Evolutionary conservation across 2,888 invertebrate genomes (phyloP).

Genomic region (Perizoma affinitatum): DNA sequence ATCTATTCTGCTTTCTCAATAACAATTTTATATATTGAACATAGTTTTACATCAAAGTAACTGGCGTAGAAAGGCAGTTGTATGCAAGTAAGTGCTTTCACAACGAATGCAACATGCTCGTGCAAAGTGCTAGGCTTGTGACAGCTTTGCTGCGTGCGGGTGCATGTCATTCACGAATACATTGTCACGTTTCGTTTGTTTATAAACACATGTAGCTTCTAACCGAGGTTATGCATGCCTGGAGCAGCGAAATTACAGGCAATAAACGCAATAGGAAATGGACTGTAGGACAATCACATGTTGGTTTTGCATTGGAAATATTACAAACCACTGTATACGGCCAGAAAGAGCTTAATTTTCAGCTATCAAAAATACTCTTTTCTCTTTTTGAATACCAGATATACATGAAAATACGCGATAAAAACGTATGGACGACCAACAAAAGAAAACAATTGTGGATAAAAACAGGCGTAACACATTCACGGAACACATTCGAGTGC

Average conservation of each 20-base stretch:
- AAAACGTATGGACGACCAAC: no score
- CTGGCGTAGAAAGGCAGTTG: conserved; percentile 26
- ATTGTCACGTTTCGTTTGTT: conserved; percentile 62
- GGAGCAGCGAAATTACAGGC: conserved; percentile 31
- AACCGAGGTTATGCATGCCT: conserved; percentile 18
- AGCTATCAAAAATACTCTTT: no score
- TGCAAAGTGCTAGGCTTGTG: conserved; percentile 22
- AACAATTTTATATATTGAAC: conserved; percentile 9
- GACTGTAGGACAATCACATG: no score
- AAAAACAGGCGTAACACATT: no score
- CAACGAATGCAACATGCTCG: conserved; percentile 38
- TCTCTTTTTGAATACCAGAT: no score
- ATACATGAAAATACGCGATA: no score
- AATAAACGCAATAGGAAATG: background rate
- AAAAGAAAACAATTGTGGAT: no score
- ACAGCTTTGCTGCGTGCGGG: conserved; percentile 22
- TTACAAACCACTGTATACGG: no score
- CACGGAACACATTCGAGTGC: no score
- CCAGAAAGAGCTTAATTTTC: no score
- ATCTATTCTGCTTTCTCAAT: conserved; percentile 20
- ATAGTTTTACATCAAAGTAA: conserved; percentile 4
- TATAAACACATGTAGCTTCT: conserved; percentile 57
- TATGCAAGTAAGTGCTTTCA: conserved; percentile 34
- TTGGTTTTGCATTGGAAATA: no score
- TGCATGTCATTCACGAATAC: conserved; percentile 51